A percentile compares a stretch with the other conserved stretches of the same genome.
Evolutionary conservation across 2,113 vertebrate genomes (phyloP).

Genomic region (Pao palembangensis): DNA sequence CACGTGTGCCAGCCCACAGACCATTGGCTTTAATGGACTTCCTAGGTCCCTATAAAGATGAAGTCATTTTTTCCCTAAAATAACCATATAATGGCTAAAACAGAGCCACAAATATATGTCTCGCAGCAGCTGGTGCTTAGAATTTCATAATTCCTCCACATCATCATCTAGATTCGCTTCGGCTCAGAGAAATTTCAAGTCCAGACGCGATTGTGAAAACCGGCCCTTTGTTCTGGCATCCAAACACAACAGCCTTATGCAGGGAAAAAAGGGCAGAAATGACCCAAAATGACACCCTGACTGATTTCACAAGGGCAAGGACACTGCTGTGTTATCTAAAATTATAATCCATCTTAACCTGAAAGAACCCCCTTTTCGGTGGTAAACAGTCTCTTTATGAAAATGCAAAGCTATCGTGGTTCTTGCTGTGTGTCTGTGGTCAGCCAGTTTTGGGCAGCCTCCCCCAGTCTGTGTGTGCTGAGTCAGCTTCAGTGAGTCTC

Average conservation of each 20-base stretch:
- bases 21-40: slow-evolving; percentile 20
- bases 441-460: slow-evolving; percentile 25
- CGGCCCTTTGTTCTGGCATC: background rate
- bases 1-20: slow-evolving; percentile 16
- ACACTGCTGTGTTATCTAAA: slow-evolving; percentile 20
- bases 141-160: slow-evolving; percentile 19
- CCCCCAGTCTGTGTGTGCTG: slow-evolving; percentile 29
- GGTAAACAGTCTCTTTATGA: background rate
- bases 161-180: slow-evolving; percentile 7
- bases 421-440: slow-evolving; percentile 35
- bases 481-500: slow-evolving; percentile 52
- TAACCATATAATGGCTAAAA: slow-evolving; percentile 43
- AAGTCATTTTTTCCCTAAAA: slow-evolving; percentile 36
- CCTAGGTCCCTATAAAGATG: slow-evolving; percentile 39
- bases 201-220: slow-evolving; percentile 25
- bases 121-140: slow-evolving; percentile 29
- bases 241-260: slow-evolving; percentile 30
- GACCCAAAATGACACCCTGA: slow-evolving; percentile 16
- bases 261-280: slow-evolving; percentile 27
- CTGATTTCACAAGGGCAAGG: slow-evolving; percentile 14
- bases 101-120: slow-evolving; percentile 52
- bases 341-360: slow-evolving; percentile 17
- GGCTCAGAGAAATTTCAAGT: slow-evolving; percentile 10
- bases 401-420: slow-evolving; percentile 20
- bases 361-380: slow-evolving; percentile 9